Evolutionary conservation across 2,113 vertebrate genomes (phyloP).

Genomic region (Bubo blakistoni): DNA sequence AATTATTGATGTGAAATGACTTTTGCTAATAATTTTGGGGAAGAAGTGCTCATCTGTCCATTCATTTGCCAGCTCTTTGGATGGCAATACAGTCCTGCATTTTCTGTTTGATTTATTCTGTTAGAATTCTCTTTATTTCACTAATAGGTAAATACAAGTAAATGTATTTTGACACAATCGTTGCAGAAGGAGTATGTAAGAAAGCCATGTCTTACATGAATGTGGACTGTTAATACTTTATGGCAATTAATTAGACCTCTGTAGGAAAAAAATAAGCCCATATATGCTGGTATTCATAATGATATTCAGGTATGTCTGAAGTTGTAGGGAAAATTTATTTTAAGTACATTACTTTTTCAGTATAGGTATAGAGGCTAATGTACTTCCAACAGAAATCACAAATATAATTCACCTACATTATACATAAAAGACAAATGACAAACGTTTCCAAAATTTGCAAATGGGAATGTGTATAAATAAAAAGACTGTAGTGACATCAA

Average conservation of each 20-base stretch:
- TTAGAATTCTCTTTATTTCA: conserved; percentile 37
- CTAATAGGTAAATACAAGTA: neutral
- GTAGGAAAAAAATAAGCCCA: neutral
- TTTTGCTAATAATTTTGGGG: neutral
- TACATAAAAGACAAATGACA: neutral
- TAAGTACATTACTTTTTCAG: neutral
- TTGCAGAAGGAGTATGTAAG: neutral
- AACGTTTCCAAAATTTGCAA: neutral
- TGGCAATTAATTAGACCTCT: neutral
- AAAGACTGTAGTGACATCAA: neutral
- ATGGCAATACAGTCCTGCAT: neutral
- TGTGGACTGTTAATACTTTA: neutral
- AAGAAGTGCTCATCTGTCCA: neutral
- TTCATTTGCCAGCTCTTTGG: neutral
- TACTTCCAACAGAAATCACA: neutral
- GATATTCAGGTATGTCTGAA: neutral
- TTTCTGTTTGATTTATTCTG: neutral
- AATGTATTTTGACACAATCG: neutral
- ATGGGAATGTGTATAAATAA: neutral
- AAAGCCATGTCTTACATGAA: neutral
- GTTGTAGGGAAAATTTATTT: neutral
- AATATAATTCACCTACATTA: neutral
- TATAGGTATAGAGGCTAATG: neutral
- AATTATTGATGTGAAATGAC: conserved; percentile 39
- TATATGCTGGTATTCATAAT: neutral